Conservation (phyloP, 2,113 vertebrate species). For the Siniperca chuatsi region DNA sequence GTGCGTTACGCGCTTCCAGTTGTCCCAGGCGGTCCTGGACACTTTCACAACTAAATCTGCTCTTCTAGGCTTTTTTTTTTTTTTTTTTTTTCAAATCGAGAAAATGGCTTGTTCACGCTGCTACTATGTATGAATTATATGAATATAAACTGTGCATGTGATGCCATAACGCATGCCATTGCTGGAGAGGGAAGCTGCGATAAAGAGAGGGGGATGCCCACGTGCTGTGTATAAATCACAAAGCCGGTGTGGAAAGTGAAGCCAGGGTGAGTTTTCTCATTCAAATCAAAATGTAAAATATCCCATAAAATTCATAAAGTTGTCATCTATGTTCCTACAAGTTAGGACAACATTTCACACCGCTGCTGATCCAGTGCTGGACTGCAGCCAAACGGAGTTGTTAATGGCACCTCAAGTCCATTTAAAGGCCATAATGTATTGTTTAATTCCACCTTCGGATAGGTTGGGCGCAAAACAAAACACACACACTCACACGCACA, state of each 20-base stretch:
- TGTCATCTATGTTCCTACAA: background rate
- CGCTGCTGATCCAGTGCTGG: background rate
- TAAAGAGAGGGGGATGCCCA: background rate
- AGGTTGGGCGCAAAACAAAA: background rate
- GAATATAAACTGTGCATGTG: background rate
- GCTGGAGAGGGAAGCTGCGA: conserved; percentile 9
- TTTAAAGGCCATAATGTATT: background rate
- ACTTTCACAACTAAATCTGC: background rate
- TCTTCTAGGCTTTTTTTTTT: too few species aligned
- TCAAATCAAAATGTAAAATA: background rate
- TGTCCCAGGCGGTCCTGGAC: background rate
- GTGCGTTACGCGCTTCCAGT: background rate
- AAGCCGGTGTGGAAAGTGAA: conserved; percentile 30
- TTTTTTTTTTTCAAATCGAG: too few species aligned
- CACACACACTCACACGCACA: background rate
- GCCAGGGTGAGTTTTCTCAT: background rate
- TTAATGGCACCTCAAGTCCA: conserved; percentile 13
- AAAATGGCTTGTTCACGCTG: background rate
- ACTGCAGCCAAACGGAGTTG: conserved; percentile 5
- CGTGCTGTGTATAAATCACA: conserved; percentile 51
- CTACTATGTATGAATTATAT: background rate
- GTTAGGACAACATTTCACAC: background rate
- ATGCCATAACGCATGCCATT: background rate
- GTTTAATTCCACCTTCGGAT: background rate
- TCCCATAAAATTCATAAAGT: background rate